A percentile compares a stretch with the other conserved stretches of the same genome.
These are phyloP conservation scores for Serranus cabrilla DNA, from an alignment of 2,797 vertebrate genomes.

Conservation along the genomic window DNA sequence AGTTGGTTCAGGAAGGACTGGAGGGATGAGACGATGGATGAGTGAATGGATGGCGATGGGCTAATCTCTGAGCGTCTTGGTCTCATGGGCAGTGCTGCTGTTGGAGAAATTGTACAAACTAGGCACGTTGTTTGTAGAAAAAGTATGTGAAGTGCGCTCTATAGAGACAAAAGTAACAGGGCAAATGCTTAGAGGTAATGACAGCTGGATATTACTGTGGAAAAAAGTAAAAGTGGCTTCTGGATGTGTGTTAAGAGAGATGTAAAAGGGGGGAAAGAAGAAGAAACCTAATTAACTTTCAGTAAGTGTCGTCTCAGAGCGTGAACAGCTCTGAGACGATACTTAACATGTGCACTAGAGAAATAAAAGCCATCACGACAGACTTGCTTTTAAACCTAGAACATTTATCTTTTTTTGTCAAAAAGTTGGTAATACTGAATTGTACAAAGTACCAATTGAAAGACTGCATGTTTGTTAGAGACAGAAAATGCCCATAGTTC, in stretches of 20 bases:
- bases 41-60: conserved; percentile 34
- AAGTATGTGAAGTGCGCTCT: conserved; percentile 53
- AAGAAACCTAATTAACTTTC: conserved; percentile 12
- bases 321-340: not conserved
- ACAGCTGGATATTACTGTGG: not conserved
- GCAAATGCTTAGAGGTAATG: conserved; percentile 21
- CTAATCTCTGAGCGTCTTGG: conserved; percentile 72
- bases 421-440: conserved; percentile 64
- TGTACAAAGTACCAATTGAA: conserved; percentile 72
- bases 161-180: conserved; percentile 32
- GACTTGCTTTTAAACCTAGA: conserved; percentile 62
- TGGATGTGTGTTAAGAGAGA: not conserved
- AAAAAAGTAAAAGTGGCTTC: not conserved
- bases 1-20: conserved; percentile 4
- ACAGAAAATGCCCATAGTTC: conserved; percentile 63
- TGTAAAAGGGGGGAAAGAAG: not conserved
- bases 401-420: conserved; percentile 65
- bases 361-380: conserved; percentile 63
- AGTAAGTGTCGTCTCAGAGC: conserved; percentile 14
- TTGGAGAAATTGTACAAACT: conserved; percentile 75
- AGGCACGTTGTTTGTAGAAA: conserved; percentile 78
- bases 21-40: conserved; percentile 19
- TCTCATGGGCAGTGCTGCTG: conserved; percentile 80
- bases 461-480: conserved; percentile 59
- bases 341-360: conserved; percentile 9